A percentile compares a stretch with the other conserved stretches of the same genome.
These are phyloP conservation scores for Microctonus brassicae DNA, from an alignment of 2,888 invertebrate genomes.

Conservation along the genomic window DNA sequence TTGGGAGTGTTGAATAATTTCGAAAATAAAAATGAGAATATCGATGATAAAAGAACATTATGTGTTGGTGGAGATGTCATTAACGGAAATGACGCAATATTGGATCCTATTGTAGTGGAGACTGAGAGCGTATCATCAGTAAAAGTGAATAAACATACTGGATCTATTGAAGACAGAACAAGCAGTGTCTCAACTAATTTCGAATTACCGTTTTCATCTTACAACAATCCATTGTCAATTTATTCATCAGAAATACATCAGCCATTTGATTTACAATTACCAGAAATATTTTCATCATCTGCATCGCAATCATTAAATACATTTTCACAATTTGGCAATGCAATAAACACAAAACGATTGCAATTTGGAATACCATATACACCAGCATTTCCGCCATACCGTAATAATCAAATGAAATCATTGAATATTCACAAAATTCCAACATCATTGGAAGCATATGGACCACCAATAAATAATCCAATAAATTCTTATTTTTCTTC, in stretches of 20 bases:
- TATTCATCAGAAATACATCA: conserved; percentile 68
- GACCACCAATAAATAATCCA: conserved; percentile 56
- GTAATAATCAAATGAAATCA: conserved; percentile 41
- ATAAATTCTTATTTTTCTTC: conserved; percentile 31
- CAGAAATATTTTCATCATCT: conserved; percentile 59
- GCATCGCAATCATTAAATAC: conserved; percentile 31
- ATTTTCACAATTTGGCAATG: conserved; percentile 56
- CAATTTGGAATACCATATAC: conserved; percentile 56
- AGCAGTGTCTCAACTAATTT: conserved; percentile 62
- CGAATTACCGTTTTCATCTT: conserved; percentile 57
- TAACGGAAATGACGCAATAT: neutral
- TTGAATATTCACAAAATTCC: conserved; percentile 59
- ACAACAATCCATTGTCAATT: conserved; percentile 64
- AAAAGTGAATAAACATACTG: conserved; percentile 11
- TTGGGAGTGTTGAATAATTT: conserved; percentile 61
- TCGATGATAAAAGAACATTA: neutral
- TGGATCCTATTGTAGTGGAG: neutral
- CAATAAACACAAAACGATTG: conserved; percentile 53
- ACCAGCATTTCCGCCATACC: conserved; percentile 66
- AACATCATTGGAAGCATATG: conserved; percentile 62
- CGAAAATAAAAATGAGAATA: conserved; percentile 12
- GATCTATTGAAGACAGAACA: conserved; percentile 61
- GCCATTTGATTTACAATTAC: conserved; percentile 72
- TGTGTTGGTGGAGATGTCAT: neutral
- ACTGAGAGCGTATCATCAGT: neutral